Percentiles rank a stretch among this genome's conserved stretches.
Conservation (phyloP, 2,888 invertebrate species). For the Lissocephala sabroskyi region DNA sequence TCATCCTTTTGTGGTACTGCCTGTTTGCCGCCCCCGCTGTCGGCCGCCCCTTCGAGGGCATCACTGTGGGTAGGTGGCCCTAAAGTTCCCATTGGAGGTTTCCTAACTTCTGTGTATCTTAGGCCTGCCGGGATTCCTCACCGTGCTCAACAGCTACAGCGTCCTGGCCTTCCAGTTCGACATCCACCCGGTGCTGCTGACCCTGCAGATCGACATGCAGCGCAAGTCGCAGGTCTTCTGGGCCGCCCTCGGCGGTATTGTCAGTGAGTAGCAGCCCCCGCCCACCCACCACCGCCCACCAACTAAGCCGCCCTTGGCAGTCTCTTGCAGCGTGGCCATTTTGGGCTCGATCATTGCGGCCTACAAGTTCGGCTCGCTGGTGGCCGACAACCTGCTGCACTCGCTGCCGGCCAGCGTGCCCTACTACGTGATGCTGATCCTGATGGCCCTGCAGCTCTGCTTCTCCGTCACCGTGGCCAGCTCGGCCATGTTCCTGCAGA, state of each 20-base stretch:
- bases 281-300: too few relatives aligned
- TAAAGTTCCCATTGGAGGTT: conserved; percentile 10
- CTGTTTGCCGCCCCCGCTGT: conserved; percentile 72
- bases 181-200: conserved; percentile 87
- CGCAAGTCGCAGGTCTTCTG: conserved; percentile 81
- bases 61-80: conserved; percentile 42
- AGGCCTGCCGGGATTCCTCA: conserved; percentile 73
- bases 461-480: conserved; percentile 84
- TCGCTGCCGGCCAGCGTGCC: conserved; percentile 78
- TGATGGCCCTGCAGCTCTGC: conserved; percentile 84
- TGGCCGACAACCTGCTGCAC: conserved; percentile 80
- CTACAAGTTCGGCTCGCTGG: conserved; percentile 77
- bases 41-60: conserved; percentile 70
- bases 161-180: conserved; percentile 84
- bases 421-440: conserved; percentile 79
- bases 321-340: conserved; percentile 78
- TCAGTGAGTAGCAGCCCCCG: conserved; percentile 75
- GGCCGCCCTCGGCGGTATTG: conserved; percentile 82
- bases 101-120: too few relatives aligned
- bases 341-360: conserved; percentile 78
- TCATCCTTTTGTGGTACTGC: conserved; percentile 79
- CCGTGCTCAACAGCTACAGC: conserved; percentile 78
- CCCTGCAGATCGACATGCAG: conserved; percentile 93
- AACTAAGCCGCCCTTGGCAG: conserved; percentile 46
- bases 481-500: conserved; percentile 85